Conservation (phyloP, 2,888 invertebrate genomes). For the Hybos culiciformis region DNA sequence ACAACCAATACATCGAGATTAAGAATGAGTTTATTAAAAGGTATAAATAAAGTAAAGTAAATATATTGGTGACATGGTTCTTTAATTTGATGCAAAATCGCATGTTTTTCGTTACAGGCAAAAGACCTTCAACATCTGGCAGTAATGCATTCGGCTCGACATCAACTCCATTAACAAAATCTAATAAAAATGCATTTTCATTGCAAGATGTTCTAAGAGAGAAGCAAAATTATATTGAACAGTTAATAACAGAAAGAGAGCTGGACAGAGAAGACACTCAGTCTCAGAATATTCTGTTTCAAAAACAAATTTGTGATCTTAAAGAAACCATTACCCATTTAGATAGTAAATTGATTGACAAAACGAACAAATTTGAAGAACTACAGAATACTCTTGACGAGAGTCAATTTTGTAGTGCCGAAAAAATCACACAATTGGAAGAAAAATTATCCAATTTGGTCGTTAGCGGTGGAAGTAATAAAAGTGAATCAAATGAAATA, state of each 20-base stretch:
- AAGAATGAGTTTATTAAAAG: slow-evolving; percentile 34
- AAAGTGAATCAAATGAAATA: no score
- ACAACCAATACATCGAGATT: slow-evolving; percentile 39
- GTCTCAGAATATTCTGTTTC: slow-evolving; percentile 42
- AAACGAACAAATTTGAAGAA: slow-evolving; percentile 66
- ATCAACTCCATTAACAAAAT: background rate
- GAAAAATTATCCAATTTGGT: background rate
- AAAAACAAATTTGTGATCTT: slow-evolving; percentile 36
- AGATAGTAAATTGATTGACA: slow-evolving; percentile 56
- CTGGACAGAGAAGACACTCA: slow-evolving; percentile 80
- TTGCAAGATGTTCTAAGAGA: slow-evolving; percentile 76
- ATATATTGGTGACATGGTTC: slow-evolving; percentile 1
- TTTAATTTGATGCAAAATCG: slow-evolving; percentile 2
- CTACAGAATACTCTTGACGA: slow-evolving; percentile 85
- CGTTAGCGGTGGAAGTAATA: background rate
- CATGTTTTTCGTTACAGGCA: slow-evolving; percentile 5
- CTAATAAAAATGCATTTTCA: background rate
- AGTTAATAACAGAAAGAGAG: slow-evolving; percentile 80
- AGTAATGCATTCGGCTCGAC: slow-evolving; percentile 7
- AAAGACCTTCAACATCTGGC: slow-evolving; percentile 6
- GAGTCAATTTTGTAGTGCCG: slow-evolving; percentile 75
- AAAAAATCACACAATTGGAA: slow-evolving; percentile 47
- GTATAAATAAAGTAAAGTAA: slow-evolving; percentile 20
- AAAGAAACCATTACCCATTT: slow-evolving; percentile 46
- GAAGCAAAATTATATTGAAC: slow-evolving; percentile 88